phyloP scores from a whole-genome alignment of 2,888 invertebrate species.

The Diarsia dahlii region DNA sequence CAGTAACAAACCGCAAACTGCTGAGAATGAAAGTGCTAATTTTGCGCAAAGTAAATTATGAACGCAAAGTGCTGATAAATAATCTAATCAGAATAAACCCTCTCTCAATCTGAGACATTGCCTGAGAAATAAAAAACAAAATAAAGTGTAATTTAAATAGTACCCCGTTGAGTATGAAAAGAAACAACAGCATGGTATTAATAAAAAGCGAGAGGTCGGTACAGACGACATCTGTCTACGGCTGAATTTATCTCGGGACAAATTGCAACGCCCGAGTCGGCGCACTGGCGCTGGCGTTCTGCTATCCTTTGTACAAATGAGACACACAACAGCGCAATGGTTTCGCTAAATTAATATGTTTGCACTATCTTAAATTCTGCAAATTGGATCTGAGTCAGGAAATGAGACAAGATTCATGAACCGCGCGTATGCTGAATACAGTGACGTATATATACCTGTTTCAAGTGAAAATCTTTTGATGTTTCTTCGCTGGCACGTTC shows the following conservation, averaged over 20 bases:
- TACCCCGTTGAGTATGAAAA: constrained; percentile 49
- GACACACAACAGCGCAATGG: constrained; percentile 83
- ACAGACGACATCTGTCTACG: constrained; percentile 86
- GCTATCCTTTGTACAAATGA: constrained; percentile 84
- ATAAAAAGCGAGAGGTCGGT: constrained; percentile 77
- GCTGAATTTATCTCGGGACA: constrained; percentile 87
- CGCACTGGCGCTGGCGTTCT: constrained; percentile 65
- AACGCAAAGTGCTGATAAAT: constrained; percentile 8
- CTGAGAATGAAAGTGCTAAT: constrained; percentile 68
- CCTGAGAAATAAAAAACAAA: neutral
- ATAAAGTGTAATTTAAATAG: constrained; percentile 26
- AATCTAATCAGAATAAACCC: neutral
- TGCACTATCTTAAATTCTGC: constrained; percentile 70
- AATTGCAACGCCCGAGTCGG: constrained; percentile 82
- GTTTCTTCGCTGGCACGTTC: constrained; percentile 30
- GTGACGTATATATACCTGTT: constrained; percentile 18
- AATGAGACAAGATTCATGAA: constrained; percentile 54
- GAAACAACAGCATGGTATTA: constrained; percentile 54
- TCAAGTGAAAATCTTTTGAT: constrained; percentile 40
- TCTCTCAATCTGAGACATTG: neutral
- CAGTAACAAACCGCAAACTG: constrained; percentile 79
- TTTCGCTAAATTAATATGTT: constrained; percentile 83
- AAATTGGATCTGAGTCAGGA: constrained; percentile 61
- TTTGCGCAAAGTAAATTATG: constrained; percentile 41
- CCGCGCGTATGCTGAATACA: constrained; percentile 19